phyloP scores from a whole-genome alignment of 30 jellyfish, hydroid and myxozoan genomes.

The Catostylus mosaicus region DNA sequence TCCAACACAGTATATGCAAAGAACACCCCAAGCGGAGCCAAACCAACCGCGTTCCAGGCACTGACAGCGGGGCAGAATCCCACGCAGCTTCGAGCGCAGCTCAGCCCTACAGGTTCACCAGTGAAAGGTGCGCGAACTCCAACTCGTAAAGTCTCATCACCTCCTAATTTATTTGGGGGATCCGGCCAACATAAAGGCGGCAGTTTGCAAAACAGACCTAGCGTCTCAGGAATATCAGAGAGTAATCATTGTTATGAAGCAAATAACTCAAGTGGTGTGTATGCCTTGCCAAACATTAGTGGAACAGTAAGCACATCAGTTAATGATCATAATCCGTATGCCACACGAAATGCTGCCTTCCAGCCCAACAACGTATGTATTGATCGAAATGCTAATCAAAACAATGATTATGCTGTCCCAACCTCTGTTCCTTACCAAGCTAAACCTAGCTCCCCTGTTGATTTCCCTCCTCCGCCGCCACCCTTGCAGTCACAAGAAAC shows the following conservation, averaged over 20 bases:
- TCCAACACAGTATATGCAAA: constrained; percentile 70
- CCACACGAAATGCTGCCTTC: constrained; percentile 35
- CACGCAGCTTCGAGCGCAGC: constrained; percentile 72
- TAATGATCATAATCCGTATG: constrained; percentile 14
- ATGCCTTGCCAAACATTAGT: not conserved
- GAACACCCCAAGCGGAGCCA: constrained; percentile 57
- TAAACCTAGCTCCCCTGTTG: constrained; percentile 18
- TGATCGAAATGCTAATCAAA: not conserved
- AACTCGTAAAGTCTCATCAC: constrained; percentile 63
- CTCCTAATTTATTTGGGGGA: constrained; percentile 58
- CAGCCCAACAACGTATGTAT: not conserved
- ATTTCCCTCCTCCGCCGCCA: constrained; percentile 67
- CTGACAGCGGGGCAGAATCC: constrained; percentile 76
- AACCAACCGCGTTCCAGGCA: constrained; percentile 79
- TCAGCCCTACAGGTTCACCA: constrained; percentile 93
- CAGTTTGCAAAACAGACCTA: constrained; percentile 10
- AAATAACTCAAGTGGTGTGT: not conserved
- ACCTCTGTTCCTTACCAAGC: constrained; percentile 22
- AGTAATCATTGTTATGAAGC: not conserved
- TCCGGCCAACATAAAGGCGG: not conserved
- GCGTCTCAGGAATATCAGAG: constrained; percentile 1
- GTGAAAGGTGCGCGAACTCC: constrained; percentile 65
- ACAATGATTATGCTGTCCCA: constrained; percentile 74
- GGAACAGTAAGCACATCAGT: not conserved
- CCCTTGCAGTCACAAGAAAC: constrained; percentile 27